Evolutionary conservation across 2,888 invertebrate genomes (phyloP).

Genomic region (Ariolimax columbianus): DNA sequence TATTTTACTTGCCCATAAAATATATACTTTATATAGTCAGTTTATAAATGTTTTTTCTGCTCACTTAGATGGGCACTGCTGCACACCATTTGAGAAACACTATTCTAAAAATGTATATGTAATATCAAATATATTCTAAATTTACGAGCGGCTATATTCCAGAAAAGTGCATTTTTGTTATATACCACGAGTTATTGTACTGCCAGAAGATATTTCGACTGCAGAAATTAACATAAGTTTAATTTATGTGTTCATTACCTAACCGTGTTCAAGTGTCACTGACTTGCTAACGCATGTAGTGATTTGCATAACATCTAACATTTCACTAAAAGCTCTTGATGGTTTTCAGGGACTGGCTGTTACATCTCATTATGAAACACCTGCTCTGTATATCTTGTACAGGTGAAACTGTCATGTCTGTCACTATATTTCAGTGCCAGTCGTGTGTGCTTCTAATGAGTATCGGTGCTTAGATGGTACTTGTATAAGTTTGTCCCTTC

Average conservation of each 20-base stretch:
- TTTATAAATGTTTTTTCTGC: too few species aligned
- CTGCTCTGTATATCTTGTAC: background rate
- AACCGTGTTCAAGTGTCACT: background rate
- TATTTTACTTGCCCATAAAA: too few species aligned
- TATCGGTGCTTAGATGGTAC: slow-evolving; percentile 85
- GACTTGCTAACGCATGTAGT: background rate
- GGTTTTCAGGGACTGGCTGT: slow-evolving; percentile 24
- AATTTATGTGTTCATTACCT: background rate
- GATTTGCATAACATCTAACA: slow-evolving; percentile 4
- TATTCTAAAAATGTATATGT: too few species aligned
- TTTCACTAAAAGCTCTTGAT: background rate
- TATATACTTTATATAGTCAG: too few species aligned
- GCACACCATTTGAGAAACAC: too few species aligned
- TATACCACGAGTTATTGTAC: too few species aligned
- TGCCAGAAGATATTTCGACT: too few species aligned
- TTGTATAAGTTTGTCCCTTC: slow-evolving; percentile 64
- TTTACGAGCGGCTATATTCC: too few species aligned
- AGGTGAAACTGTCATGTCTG: slow-evolving; percentile 4
- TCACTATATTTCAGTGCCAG: slow-evolving; percentile 22
- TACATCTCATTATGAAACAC: background rate
- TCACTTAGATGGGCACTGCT: too few species aligned
- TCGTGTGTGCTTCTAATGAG: slow-evolving; percentile 64
- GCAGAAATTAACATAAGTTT: background rate
- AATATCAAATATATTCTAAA: too few species aligned
- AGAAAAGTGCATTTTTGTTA: too few species aligned